Base-by-base conservation (phyloP, 2,888 invertebrate species). In the Osedax frankpressi region DNA sequence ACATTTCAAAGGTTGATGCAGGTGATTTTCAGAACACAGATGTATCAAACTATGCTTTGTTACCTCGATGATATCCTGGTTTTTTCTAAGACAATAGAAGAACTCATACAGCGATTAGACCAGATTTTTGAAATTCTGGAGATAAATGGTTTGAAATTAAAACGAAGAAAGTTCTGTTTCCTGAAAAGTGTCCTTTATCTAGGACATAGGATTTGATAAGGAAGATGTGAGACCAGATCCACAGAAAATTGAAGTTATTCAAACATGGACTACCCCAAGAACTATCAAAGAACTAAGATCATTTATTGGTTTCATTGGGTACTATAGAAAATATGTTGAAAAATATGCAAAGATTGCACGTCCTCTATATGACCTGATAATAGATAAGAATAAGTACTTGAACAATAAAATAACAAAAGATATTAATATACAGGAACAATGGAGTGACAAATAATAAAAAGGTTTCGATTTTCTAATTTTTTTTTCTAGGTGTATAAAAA, bases 1-100 rank as follows among this genome's bases (percentile, higher is more conserved):
- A 78, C 78, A 19, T 78, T 77, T 60, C 76, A 78, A 71, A 72
- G 78, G 14, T 71, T 76, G 26, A 78, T 78, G 77, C 75, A 77
- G 14, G 26, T 73, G 44, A 72, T 78, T n/a, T 30, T 78, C n/a
- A 30, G 75, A 30, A 76, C 73, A 2, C 30, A 78, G n/a, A 70
- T 76, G 26, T 76, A 74, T 65, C 26, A 72, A 3, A 72, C 68
- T 2, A 69, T 76, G 14, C 27, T 77, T 19, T 60, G 75, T 24
- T 77, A 78, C 68, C 24, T 78, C 28, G 78, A 78, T 71, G 78
- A 78, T 62, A 75, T 77, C 6, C 75, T 78, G 30, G 30, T 78
- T 19, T 76, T n/a, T 27, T 72, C 71, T 25, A 27, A 44, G 3
- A 74, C 74, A 6, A 44, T 76, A 30, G 75, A 74, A n/a, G 71